A percentile compares a stretch with the other conserved stretches of the same genome.
Conservation (phyloP, 2,113 vertebrate genomes). For the Takifugu flavidus region DNA sequence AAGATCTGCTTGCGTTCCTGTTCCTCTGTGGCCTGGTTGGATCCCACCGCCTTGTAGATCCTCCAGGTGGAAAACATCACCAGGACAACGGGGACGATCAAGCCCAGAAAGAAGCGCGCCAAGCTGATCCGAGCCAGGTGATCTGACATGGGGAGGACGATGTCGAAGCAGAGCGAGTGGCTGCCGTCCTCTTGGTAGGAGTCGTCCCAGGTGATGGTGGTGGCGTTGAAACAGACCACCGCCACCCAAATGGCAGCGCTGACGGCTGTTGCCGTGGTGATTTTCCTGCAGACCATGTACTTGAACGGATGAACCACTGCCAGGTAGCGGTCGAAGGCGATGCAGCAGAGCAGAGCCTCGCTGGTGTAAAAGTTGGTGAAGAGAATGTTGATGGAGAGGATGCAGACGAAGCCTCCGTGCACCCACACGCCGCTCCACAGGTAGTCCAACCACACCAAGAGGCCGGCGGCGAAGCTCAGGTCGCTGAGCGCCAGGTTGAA, state of each 20-base stretch:
- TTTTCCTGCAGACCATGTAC: constrained; percentile 74
- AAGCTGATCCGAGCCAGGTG: constrained; percentile 65
- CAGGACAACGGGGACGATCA: constrained; percentile 73
- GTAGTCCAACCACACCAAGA: constrained; percentile 83
- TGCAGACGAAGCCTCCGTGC: constrained; percentile 55
- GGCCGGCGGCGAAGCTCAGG: constrained; percentile 74
- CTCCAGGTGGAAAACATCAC: constrained; percentile 77
- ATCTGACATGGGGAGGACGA: constrained; percentile 70
- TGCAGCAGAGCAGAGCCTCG: constrained; percentile 82
- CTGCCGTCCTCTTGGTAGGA: constrained; percentile 30
- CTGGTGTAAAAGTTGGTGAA: constrained; percentile 87
- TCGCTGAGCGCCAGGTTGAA: constrained; percentile 85
- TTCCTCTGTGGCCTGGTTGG: constrained; percentile 79
- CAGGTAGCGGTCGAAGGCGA: constrained; percentile 82
- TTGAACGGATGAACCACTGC: constrained; percentile 83
- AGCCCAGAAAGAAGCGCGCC: constrained; percentile 75
- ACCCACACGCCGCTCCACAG: constrained; percentile 77
- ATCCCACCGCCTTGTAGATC: constrained; percentile 75
- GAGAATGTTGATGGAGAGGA: constrained; percentile 68
- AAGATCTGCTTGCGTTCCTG: constrained; percentile 77
- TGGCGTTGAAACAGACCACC: constrained; percentile 73
- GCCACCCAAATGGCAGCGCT: constrained; percentile 77
- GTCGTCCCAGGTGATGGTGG: constrained; percentile 68
- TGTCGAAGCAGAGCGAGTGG: constrained; percentile 76
- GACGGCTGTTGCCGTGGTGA: constrained; percentile 65